Evolutionary conservation across 2,888 invertebrate species (phyloP).

Genomic region (Brachypterus glaber): DNA sequence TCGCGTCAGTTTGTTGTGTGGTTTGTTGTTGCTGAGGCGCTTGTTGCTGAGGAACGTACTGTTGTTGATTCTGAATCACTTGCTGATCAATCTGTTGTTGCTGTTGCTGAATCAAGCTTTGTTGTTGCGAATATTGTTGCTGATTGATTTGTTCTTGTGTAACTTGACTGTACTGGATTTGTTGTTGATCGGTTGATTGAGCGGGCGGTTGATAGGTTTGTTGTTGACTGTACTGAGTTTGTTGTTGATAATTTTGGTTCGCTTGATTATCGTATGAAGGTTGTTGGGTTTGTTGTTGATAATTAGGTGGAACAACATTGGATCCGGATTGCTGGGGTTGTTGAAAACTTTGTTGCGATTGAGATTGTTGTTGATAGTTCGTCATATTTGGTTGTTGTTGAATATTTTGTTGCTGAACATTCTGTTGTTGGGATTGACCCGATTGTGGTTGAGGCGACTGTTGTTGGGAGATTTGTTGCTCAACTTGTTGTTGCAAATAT

Average conservation of each 20-base stretch:
- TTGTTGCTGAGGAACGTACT: slow-evolving; percentile 19
- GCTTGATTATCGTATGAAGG: slow-evolving; percentile 15
- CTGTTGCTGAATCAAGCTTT: slow-evolving; percentile 18
- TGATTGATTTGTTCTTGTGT: slow-evolving; percentile 24
- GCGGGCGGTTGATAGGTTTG: no score
- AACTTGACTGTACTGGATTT: slow-evolving; percentile 14
- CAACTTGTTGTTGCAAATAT: slow-evolving; percentile 49
- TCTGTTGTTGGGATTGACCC: slow-evolving; percentile 44
- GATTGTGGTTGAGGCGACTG: slow-evolving; percentile 36
- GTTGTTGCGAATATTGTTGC: slow-evolving; percentile 24
- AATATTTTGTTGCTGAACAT: slow-evolving; percentile 24
- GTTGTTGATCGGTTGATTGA: slow-evolving; percentile 13
- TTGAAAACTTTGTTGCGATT: slow-evolving; percentile 22
- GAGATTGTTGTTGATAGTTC: slow-evolving; percentile 14
- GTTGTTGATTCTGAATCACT: slow-evolving; percentile 12
- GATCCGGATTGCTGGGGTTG: slow-evolving; percentile 24
- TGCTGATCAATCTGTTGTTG: slow-evolving; percentile 19
- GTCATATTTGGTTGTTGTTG: slow-evolving; percentile 28
- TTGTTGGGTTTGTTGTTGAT: slow-evolving; percentile 17
- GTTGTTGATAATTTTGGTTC: slow-evolving; percentile 11
- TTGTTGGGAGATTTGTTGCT: slow-evolving; percentile 39
- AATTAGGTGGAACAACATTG: slow-evolving; percentile 24
- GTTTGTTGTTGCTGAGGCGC: slow-evolving; percentile 17
- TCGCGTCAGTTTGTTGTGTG: slow-evolving; percentile 17
- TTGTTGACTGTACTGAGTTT: slow-evolving; percentile 11